phyloP scores from a whole-genome alignment of 2,888 invertebrate species.

The Trachelus tabidus region DNA sequence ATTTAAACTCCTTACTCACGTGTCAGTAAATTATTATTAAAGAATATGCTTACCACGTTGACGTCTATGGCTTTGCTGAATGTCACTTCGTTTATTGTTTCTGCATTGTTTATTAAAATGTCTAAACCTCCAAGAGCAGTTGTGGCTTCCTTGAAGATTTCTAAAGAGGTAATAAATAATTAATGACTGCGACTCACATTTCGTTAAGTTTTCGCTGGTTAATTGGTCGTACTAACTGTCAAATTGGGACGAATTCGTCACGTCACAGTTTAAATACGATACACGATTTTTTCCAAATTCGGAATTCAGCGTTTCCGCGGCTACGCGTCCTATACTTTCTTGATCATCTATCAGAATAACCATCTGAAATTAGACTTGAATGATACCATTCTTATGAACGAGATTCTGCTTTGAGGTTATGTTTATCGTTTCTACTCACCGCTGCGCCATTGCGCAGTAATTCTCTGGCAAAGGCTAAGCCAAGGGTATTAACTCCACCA shows the following conservation, averaged over 20 bases:
- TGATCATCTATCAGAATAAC: conserved; percentile 51
- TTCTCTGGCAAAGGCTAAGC: conserved; percentile 52
- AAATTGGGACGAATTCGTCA: conserved; percentile 51
- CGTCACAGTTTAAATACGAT: conserved; percentile 51
- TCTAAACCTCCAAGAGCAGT: conserved; percentile 67
- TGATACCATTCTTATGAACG: not conserved
- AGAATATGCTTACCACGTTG: conserved; percentile 53
- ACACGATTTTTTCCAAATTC: conserved; percentile 55
- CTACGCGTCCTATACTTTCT: conserved; percentile 37
- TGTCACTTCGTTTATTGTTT: conserved; percentile 53
- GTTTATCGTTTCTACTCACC: conserved; percentile 38
- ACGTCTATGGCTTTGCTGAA: conserved; percentile 54
- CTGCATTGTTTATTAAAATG: conserved; percentile 67
- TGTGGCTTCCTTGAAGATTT: conserved; percentile 66
- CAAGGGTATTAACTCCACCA: conserved; percentile 52
- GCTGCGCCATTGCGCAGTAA: conserved; percentile 55
- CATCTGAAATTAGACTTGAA: conserved; percentile 31
- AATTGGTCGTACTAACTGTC: conserved; percentile 42
- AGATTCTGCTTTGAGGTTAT: not conserved
- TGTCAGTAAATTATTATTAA: too few relatives aligned
- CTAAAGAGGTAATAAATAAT: conserved; percentile 37
- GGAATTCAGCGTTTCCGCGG: conserved; percentile 45
- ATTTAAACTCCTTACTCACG: not conserved
- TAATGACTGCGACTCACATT: not conserved
- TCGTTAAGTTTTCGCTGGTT: too few relatives aligned